A percentile compares a stretch with the other conserved stretches of the same genome.
Conservation (phyloP, 1,140 invertebrate genomes). For the Drosophila tsacasi region DNA sequence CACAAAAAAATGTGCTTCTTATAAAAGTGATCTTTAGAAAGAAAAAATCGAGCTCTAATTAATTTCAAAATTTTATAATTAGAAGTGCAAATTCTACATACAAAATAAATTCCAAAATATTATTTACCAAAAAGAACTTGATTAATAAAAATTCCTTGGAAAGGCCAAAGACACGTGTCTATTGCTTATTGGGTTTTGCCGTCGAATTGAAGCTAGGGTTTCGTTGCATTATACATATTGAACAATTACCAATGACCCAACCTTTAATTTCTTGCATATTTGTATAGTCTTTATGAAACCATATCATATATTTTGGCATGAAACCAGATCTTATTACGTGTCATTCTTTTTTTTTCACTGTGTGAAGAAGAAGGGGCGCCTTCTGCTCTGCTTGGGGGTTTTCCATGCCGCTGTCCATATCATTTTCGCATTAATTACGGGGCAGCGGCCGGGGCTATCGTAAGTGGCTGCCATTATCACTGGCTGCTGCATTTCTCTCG, state of each 20-base stretch:
- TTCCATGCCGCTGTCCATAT: conserved; percentile 62
- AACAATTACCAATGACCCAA: neutral
- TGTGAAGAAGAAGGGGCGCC: conserved; percentile 1
- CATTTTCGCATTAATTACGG: conserved; percentile 60
- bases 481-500: conserved; percentile 40
- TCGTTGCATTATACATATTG: neutral
- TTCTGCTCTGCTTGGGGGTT: conserved; percentile 62
- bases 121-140: neutral
- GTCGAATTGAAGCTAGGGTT: neutral
- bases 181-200: neutral
- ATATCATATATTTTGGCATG: neutral
- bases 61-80: neutral
- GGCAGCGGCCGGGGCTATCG: conserved; percentile 50
- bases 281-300: no score
- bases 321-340: neutral
- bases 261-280: no score
- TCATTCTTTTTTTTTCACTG: conserved; percentile 6
- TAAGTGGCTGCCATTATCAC: conserved; percentile 58
- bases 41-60: neutral
- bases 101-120: neutral
- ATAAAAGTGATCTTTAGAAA: neutral
- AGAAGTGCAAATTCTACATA: neutral
- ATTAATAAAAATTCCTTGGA: neutral
- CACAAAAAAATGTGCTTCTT: neutral
- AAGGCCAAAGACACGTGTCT: neutral